These are phyloP conservation scores for Sebastes diploproa DNA, from an alignment of 2,797 vertebrate species.

Conservation along the genomic window DNA sequence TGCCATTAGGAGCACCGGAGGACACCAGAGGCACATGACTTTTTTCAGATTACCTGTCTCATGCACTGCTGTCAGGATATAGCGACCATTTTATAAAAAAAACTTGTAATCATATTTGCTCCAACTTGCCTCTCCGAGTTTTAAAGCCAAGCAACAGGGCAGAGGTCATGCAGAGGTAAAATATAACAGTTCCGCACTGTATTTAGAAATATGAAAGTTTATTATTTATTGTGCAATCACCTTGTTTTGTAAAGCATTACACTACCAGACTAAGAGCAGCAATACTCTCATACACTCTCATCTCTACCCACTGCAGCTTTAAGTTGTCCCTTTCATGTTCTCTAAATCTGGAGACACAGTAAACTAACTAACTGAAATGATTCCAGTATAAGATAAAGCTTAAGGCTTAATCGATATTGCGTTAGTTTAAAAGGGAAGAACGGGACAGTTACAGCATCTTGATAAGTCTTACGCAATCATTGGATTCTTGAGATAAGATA, in stretches of 20 bases:
- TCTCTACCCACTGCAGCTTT: neutral
- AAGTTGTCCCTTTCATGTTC: neutral
- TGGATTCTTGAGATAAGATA: neutral
- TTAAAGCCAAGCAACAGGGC: neutral
- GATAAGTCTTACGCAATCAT: neutral
- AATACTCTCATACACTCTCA: neutral
- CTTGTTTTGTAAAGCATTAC: neutral
- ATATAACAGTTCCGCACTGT: neutral
- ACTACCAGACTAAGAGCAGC: neutral
- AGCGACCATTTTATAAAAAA: too few relatives aligned
- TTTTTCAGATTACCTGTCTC: too few relatives aligned
- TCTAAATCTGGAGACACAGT: neutral
- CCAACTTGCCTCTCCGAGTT: too few relatives aligned
- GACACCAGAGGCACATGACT: too few relatives aligned
- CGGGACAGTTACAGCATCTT: neutral
- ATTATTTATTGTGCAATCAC: neutral
- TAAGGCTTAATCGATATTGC: neutral
- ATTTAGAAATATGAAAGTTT: neutral
- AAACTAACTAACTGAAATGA: neutral
- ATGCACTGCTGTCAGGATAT: too few relatives aligned
- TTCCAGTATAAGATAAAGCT: neutral
- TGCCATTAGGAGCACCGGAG: too few relatives aligned
- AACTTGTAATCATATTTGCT: too few relatives aligned
- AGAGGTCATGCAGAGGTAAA: neutral
- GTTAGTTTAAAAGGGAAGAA: neutral